Percentiles rank a stretch among this genome's conserved stretches.
These are phyloP conservation scores for Buteo buteo DNA, from an alignment of 2,113 vertebrate species.

Conservation along the genomic window DNA sequence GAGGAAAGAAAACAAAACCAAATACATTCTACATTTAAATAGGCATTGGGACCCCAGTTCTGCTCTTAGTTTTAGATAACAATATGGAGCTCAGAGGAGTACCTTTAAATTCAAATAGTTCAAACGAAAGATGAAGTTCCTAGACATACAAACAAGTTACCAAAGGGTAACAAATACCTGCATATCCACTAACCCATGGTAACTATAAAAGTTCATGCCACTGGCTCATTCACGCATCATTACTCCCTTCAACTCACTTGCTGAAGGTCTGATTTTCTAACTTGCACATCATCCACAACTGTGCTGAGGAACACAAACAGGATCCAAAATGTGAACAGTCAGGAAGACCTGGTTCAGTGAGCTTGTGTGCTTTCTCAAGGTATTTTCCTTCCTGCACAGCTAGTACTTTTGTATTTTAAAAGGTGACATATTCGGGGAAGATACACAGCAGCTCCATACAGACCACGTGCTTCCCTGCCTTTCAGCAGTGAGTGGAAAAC, in stretches of 20 bases:
- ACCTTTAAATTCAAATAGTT: not conserved
- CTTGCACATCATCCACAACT: not conserved
- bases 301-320: not conserved
- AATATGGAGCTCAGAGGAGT: not conserved
- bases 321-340: not conserved
- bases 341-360: not conserved
- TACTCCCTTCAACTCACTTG: not conserved
- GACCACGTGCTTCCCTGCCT: not conserved
- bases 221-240: not conserved
- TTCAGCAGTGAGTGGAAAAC: not conserved
- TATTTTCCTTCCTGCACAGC: not conserved
- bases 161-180: not conserved
- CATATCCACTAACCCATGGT: not conserved
- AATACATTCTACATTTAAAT: not conserved
- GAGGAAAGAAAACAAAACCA: not conserved
- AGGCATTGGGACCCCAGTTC: not conserved
- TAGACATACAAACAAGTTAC: not conserved
- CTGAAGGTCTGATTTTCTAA: not conserved
- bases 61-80: not conserved
- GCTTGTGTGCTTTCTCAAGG: not conserved
- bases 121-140: not conserved
- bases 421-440: not conserved
- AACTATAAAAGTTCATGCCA: not conserved
- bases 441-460: fast-evolving
- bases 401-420: not conserved